Conservation (phyloP, 2,113 vertebrate genomes). For the Cyanoramphus novaezelandiae region DNA sequence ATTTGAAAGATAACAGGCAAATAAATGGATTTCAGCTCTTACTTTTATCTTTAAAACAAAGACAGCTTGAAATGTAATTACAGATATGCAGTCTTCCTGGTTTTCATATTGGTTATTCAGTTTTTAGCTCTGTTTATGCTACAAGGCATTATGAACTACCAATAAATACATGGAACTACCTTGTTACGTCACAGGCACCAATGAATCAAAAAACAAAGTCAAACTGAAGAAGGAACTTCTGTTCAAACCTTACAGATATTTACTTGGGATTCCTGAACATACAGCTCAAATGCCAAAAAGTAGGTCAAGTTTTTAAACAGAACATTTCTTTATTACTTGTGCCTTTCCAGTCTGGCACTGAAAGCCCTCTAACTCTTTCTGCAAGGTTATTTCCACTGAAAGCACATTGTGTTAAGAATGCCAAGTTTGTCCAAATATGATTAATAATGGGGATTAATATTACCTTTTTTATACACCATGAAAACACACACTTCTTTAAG, state of each 20-base stretch:
- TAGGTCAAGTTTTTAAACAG: neutral
- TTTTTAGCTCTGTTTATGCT: neutral
- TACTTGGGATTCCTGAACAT: neutral
- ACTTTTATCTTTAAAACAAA: neutral
- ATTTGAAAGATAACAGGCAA: neutral
- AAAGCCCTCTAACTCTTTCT: neutral
- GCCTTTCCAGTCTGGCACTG: neutral
- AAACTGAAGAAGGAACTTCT: neutral
- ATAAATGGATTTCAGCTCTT: neutral
- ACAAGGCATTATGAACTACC: neutral
- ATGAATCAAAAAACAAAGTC: neutral
- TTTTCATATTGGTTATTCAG: neutral
- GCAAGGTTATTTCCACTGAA: neutral
- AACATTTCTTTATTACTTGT: neutral
- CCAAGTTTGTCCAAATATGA: neutral
- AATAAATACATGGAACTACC: neutral
- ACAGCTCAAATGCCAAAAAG: neutral
- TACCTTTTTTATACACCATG: neutral
- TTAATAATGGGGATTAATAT: neutral
- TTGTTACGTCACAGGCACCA: neutral
- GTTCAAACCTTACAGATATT: neutral
- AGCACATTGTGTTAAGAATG: neutral
- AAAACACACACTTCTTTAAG: neutral
- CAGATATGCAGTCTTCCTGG: neutral
- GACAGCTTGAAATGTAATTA: neutral